Evolutionary conservation across 2,113 vertebrate genomes (phyloP).

Genomic region (Hippocampus guttulatus): DNA sequence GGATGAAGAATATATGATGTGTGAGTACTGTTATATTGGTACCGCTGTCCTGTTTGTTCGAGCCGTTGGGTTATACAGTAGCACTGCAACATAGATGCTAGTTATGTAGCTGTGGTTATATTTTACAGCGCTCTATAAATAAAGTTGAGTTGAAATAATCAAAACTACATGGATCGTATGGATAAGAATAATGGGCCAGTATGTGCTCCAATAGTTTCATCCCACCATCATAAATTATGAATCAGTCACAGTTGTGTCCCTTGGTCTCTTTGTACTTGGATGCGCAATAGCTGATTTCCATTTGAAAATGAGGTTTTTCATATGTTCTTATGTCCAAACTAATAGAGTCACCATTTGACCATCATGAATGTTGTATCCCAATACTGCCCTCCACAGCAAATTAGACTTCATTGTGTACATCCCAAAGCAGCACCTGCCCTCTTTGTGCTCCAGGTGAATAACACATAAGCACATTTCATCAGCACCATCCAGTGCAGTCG

Average conservation of each 20-base stretch:
- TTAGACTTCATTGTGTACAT: conserved; percentile 13
- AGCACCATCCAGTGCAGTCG: neutral
- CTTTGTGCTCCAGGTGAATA: conserved; percentile 7
- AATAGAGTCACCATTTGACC: conserved; percentile 36
- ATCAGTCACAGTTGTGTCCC: conserved; percentile 20
- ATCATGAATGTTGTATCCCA: conserved; percentile 23
- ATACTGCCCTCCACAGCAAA: conserved; percentile 17
- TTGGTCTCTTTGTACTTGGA: conserved; percentile 30
- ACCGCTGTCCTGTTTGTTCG: too few species aligned
- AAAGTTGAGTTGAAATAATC: neutral
- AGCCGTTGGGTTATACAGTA: too few species aligned
- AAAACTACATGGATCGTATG: neutral
- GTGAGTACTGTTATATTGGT: too few species aligned
- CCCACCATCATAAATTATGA: conserved; percentile 20
- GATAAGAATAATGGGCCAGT: neutral
- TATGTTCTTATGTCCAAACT: conserved; percentile 23
- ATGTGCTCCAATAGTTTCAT: conserved; percentile 15
- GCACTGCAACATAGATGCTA: too few species aligned
- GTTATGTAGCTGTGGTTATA: neutral
- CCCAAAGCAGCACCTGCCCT: conserved; percentile 26
- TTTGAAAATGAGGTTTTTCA: conserved; percentile 42
- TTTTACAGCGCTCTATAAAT: neutral
- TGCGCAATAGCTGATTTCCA: conserved; percentile 42
- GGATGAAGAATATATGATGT: too few species aligned
- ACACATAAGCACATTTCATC: conserved; percentile 3